Base-by-base conservation (phyloP, 2,797 vertebrate species). In the Micropoecilia bifurca region DNA sequence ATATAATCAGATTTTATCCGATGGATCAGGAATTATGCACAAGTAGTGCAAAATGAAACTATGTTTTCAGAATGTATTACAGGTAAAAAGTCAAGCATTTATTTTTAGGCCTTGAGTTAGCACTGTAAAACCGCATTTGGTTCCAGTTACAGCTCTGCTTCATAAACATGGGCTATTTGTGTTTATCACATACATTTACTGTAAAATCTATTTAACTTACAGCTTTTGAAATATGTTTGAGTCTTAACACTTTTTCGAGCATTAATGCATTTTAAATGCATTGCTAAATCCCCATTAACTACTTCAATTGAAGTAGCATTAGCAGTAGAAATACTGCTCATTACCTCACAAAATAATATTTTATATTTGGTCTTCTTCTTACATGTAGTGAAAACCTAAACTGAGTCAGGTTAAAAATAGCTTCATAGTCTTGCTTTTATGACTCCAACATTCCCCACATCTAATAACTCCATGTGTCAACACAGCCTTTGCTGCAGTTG, bases 401-500 rank as follows among this genome's bases (percentile, higher is more conserved):
- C 20, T 47, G 47, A 30, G 4, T 59, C 1, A 61, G 1, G 41
- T 73, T 77, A 7, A 78, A 84, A 75, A 80, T 75, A 73, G 39
- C 41, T n/a, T 16, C 33, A 28, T 53, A 76, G 25, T 76, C 33
- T 48, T 47, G 20, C 46, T n/a, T 77, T 79, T 30, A 16, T 63
- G 22, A 10, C 41, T 76, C 25, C 39, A 41, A 36, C 47, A 74
- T 80, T 63, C 53, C 46, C 3, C 48, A 74, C 41, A 66, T 86
- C 13, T 25, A 80, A 74, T 68, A 78, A 72, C 66, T 79, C 45
- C 14, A 4, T 66, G 6, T 76, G 1, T 87, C 69, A 77, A 61
- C 50, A 76, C 7, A 73, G 45, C 74, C 53, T 82, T 69, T 74
- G 22, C 28, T 80, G 43, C 66, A 74, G 59, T 75, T 78, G 25